Evolutionary conservation across 2,888 invertebrate genomes (phyloP).

Genomic region (Cheilosia scutellata): DNA sequence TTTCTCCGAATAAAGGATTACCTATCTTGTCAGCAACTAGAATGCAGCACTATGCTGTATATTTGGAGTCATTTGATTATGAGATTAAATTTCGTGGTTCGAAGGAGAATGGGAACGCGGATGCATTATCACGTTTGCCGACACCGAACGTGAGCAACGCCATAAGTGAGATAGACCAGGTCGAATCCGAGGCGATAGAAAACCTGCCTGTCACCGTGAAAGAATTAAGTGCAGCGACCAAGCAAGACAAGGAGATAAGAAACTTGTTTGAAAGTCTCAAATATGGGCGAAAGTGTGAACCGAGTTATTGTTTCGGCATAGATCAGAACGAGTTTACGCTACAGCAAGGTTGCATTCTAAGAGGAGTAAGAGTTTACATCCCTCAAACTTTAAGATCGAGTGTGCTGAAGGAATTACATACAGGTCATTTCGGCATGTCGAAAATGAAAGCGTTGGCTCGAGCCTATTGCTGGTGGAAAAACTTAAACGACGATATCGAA

Average conservation of each 20-base stretch:
- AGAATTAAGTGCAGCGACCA: slow-evolving; percentile 28
- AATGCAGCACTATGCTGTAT: slow-evolving; percentile 77
- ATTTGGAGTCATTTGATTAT: slow-evolving; percentile 74
- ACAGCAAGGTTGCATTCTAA: slow-evolving; percentile 68
- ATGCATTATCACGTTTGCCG: slow-evolving; percentile 74
- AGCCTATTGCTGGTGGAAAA: slow-evolving; percentile 59
- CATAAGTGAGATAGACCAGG: background rate
- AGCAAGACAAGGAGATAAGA: slow-evolving; percentile 16
- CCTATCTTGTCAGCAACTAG: slow-evolving; percentile 74
- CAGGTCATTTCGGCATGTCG: slow-evolving; percentile 33
- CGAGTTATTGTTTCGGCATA: slow-evolving; percentile 5
- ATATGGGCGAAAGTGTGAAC: background rate
- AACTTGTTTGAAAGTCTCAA: background rate
- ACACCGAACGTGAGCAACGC: background rate
- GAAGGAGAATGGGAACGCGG: slow-evolving; percentile 70
- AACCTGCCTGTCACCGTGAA: background rate
- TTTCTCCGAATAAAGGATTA: slow-evolving; percentile 63
- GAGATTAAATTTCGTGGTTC: slow-evolving; percentile 63
- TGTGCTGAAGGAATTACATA: slow-evolving; percentile 24
- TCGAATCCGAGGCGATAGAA: slow-evolving; percentile 3
- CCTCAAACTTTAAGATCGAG: slow-evolving; percentile 6
- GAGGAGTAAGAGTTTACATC: slow-evolving; percentile 49
- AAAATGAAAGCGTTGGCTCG: slow-evolving; percentile 32
- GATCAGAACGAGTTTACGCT: slow-evolving; percentile 61
- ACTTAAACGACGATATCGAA: background rate